phyloP scores from a whole-genome alignment of 2,797 vertebrate genomes.

The Crax fasciolata region DNA sequence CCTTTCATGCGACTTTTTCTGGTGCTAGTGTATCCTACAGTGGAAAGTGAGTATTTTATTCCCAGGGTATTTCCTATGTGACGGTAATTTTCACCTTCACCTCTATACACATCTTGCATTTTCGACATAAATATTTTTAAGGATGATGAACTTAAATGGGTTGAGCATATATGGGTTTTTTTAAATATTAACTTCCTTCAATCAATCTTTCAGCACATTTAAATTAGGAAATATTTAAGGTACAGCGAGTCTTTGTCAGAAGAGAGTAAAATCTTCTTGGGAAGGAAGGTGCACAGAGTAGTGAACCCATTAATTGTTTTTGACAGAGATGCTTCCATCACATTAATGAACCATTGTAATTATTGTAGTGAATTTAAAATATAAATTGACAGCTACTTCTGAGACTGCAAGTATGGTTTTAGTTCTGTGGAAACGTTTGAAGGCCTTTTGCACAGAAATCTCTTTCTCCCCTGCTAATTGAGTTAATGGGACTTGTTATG shows the following conservation, averaged over 20 bases:
- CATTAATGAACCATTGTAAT: background rate
- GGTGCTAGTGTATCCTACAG: background rate
- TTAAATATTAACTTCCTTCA: conserved; percentile 15
- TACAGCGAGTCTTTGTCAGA: background rate
- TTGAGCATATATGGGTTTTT: background rate
- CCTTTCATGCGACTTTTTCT: background rate
- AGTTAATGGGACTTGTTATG: background rate
- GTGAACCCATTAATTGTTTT: background rate
- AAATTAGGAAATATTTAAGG: background rate
- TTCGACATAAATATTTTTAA: background rate
- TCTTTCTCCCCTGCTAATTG: background rate
- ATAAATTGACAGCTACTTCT: background rate
- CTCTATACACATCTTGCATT: background rate
- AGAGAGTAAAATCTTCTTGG: background rate
- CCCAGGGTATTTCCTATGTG: background rate
- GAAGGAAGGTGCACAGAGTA: background rate
- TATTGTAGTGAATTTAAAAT: background rate
- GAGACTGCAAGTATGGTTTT: background rate
- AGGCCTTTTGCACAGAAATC: background rate
- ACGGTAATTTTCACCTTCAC: background rate
- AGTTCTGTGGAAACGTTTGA: background rate
- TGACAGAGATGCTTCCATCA: background rate
- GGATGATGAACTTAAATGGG: background rate
- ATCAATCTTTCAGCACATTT: background rate
- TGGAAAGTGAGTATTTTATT: background rate